Base-by-base conservation (phyloP, 2,888 invertebrate genomes). In the Steinernema carpocapsae region DNA sequence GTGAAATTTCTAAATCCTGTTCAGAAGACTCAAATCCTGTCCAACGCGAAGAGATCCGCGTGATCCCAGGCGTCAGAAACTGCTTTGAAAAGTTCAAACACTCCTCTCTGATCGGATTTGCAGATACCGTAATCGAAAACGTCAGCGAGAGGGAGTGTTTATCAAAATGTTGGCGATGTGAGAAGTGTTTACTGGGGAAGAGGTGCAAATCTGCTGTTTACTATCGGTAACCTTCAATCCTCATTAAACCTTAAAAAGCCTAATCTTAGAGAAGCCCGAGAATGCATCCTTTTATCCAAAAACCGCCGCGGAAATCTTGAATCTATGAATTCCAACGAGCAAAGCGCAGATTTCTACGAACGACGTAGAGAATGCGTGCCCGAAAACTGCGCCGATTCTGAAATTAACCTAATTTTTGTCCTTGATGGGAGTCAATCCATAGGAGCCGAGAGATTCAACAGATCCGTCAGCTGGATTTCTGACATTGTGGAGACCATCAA, bases 81-180 rank as follows among this genome's bases (percentile, higher is more conserved):
- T 77, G 77, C 42, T 77, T 77, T 51, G 29, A 45, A 45, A 77
- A 77, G 59, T 70, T 70, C 48, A 75, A 76, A 22, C 74, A 74
- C 71, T 48, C 78, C n/a, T 70, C 72, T 17, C 71, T 77, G 29
- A 26, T 51, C 43, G 77, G 77, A 6, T 70, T 78, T 42, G 77
- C 71, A 19, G 78, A 78, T 71, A 32, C 42, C n/a, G 72, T 77
- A n/a, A 24, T 70, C 45, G 72, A 71, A n/a, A 70, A 74, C 45
- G 72, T 77, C 17, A 77, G 42, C 32, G 74, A 78, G 52, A 26
- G 75, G 26, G 76, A 77, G 51, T 77, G 77, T 26, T 46, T 77
- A 19, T 46, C 42, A 26, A 48, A 76, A 43, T 76, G 76, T 37
- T 76, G 76, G 76, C 43, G 52, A 14, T 76, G 76, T 51, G 51